These are phyloP conservation scores for Drosophila watanabei DNA, from an alignment of 1,140 invertebrate species.

Conservation along the genomic window DNA sequence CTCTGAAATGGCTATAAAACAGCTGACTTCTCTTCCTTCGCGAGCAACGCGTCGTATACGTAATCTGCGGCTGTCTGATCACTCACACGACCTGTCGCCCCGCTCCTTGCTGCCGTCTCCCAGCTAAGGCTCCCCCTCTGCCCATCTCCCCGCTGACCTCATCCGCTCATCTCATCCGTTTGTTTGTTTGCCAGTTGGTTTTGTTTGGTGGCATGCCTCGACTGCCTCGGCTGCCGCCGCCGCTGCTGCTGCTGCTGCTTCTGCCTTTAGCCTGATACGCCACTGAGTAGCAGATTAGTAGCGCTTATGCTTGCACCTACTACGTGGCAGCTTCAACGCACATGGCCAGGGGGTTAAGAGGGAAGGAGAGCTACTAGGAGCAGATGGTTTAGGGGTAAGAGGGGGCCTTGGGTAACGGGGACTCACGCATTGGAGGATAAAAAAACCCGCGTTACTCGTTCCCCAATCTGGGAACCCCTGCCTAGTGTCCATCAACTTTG, in stretches of 20 bases:
- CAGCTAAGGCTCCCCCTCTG: background rate
- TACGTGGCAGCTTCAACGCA: slow-evolving; percentile 61
- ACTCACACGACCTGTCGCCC: slow-evolving; percentile 69
- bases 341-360: slow-evolving; percentile 1
- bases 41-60: slow-evolving; percentile 71
- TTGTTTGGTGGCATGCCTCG: slow-evolving; percentile 76
- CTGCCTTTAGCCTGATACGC: slow-evolving; percentile 78
- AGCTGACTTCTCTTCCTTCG: background rate
- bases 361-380: background rate
- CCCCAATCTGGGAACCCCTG: background rate
- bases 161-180: slow-evolving; percentile 46
- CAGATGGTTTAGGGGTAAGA: background rate
- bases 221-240: background rate
- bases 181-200: slow-evolving; percentile 63
- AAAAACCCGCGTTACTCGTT: slow-evolving; percentile 44
- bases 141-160: slow-evolving; percentile 1
- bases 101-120: slow-evolving; percentile 11
- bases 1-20: background rate
- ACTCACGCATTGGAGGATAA: slow-evolving; percentile 31
- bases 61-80: slow-evolving; percentile 82
- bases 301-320: slow-evolving; percentile 83
- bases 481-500: slow-evolving; percentile 41
- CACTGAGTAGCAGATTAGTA: slow-evolving; percentile 83
- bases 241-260: slow-evolving; percentile 2
- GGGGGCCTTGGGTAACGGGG: background rate